A percentile compares a stretch with the other conserved stretches of the same genome.
Evolutionary conservation across 2,113 vertebrate species (phyloP).

Genomic region (Spea multiplicata): DNA sequence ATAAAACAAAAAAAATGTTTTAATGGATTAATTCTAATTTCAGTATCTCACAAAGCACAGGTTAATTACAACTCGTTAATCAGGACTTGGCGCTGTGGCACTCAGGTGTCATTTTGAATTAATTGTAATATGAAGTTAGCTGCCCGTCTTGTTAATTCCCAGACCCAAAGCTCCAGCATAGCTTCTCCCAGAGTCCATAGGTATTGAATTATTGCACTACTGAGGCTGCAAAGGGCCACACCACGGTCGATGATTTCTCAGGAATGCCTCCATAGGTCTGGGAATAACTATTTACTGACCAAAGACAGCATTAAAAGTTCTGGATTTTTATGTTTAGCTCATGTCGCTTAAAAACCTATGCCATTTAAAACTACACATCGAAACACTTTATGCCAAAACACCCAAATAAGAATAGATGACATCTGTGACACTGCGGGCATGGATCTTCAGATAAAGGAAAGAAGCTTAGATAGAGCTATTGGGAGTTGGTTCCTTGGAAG

Average conservation of each 20-base stretch:
- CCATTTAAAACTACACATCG: no score
- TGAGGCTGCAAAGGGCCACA: not conserved
- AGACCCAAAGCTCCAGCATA: conserved; percentile 10
- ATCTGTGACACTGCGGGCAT: no score
- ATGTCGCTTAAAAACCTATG: no score
- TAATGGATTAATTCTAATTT: conserved; percentile 37
- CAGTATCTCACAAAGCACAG: conserved; percentile 20
- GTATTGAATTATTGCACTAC: conserved; percentile 8
- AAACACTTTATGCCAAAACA: no score
- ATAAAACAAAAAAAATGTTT: conserved; percentile 15
- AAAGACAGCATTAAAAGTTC: conserved; percentile 11
- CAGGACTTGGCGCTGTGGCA: conserved; percentile 34
- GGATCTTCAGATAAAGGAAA: no score
- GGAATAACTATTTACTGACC: conserved; percentile 22
- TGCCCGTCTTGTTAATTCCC: conserved; percentile 16
- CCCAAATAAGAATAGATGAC: no score
- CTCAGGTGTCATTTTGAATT: conserved; percentile 42
- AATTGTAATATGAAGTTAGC: conserved; percentile 29
- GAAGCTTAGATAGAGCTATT: no score
- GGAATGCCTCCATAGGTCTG: not conserved
- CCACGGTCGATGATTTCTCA: not conserved
- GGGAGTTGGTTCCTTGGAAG: no score
- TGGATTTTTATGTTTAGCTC: conserved; percentile 1
- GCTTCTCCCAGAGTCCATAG: conserved; percentile 8
- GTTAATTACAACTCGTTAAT: conserved; percentile 44